Conservation (phyloP, 2,888 invertebrate species). For the Andrena bicolor region DNA sequence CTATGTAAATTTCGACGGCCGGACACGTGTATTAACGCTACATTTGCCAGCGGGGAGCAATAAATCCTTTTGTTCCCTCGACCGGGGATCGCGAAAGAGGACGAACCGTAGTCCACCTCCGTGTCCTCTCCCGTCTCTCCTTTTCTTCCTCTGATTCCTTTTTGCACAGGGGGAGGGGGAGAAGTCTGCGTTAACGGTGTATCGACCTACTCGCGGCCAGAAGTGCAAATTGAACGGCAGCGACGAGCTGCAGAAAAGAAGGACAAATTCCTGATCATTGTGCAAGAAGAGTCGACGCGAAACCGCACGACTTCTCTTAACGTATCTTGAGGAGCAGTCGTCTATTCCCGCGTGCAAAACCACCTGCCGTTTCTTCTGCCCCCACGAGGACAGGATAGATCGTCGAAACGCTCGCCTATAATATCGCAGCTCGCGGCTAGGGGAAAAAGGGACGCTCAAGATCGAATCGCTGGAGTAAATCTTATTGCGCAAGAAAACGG, state of each 20-base stretch:
- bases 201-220: conserved; percentile 78
- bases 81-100: conserved; percentile 65
- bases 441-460: conserved; percentile 56
- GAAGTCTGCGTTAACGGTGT: conserved; percentile 78
- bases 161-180: conserved; percentile 58
- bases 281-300: conserved; percentile 4
- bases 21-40: conserved; percentile 68
- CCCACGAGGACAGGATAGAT: conserved; percentile 13
- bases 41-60: conserved; percentile 72
- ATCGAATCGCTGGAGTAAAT: conserved; percentile 70
- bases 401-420: conserved; percentile 30
- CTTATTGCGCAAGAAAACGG: conserved; percentile 74
- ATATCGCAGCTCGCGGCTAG: conserved; percentile 50
- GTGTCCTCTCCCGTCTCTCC: conserved; percentile 68
- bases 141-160: conserved; percentile 75
- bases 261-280: conserved; percentile 14
- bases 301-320: neutral
- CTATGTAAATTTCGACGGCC: conserved; percentile 69
- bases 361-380: conserved; percentile 42
- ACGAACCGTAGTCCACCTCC: conserved; percentile 72
- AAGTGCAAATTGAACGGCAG: conserved; percentile 66
- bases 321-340: conserved; percentile 9
- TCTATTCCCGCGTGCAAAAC: neutral
- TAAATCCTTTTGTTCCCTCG: conserved; percentile 75
- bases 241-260: conserved; percentile 13